Evolutionary conservation across 2,113 vertebrate species (phyloP).

Genomic region (Lampris incognitus): DNA sequence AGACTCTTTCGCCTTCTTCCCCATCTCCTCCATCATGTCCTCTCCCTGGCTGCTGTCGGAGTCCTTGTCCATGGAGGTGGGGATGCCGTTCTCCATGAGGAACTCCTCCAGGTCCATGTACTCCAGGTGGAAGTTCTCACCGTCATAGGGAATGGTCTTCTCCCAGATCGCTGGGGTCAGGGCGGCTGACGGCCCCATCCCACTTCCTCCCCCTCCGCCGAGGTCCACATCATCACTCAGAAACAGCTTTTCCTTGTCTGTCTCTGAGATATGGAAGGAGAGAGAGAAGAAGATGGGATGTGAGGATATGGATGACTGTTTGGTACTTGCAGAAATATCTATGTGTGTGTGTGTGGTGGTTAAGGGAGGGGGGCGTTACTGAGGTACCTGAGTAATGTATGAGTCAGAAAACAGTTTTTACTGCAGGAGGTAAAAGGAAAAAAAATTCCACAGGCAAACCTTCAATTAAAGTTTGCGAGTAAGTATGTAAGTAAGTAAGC

Average conservation of each 20-base stretch:
- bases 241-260: constrained; percentile 78
- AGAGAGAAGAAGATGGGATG: background rate
- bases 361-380: too few species aligned
- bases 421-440: background rate
- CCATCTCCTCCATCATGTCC: constrained; percentile 3
- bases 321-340: too few species aligned
- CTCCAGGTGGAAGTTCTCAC: constrained; percentile 95
- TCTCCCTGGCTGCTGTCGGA: constrained; percentile 19
- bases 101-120: constrained; percentile 99
- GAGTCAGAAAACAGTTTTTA: background rate
- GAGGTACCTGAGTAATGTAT: background rate
- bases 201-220: constrained; percentile 55
- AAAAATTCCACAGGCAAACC: background rate
- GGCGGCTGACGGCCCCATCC: constrained; percentile 90
- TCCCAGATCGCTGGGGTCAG: constrained; percentile 97
- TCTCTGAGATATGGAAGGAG: constrained; percentile 64
- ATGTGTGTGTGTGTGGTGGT: too few species aligned
- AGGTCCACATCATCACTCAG: constrained; percentile 52
- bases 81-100: constrained; percentile 94
- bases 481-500: too few species aligned
- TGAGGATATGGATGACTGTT: background rate
- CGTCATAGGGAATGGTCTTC: constrained; percentile 93
- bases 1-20: constrained; percentile 1
- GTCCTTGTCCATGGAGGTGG: constrained; percentile 76
- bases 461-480: too few species aligned